Base-by-base conservation (phyloP, 2,888 invertebrate species). In the Suillia variegata region DNA sequence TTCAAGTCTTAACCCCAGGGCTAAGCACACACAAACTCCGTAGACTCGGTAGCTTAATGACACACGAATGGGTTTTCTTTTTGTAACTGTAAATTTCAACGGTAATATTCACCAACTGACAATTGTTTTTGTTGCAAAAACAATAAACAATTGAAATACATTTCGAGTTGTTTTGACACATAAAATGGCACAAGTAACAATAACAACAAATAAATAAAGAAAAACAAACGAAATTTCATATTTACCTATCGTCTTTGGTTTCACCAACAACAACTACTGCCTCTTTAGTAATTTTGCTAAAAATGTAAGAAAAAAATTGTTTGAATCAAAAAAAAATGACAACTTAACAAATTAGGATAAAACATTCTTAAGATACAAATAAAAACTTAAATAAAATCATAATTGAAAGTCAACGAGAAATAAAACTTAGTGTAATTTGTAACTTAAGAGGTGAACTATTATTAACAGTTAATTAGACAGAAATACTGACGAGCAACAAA, bases 251-350 rank as follows among this genome's bases (percentile, higher is more conserved):
- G 47, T 56, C 56, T 57, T 56, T 50, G 10, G 50, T 59, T 56
- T 59, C 62, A 54, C 45, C 54, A 33, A 48, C 50, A 18, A 31
- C 31, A 31, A 31, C 31, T 8, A 53, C 17, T 26, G 47, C 48
- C 48, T 62, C 62, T 59, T 56, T 59, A 34, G 52, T 5, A 50
- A 57, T 59, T 62, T 62, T 62, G 57, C 59, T 62, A 57, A 54
- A 62, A 62, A 47, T 24, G 54, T 47, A 58, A 38, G 52, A 55
- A 54, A 42, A 42, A 54, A 54, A 34, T 38, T 34, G 52, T 52
- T 34, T 8, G n/a, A n/a, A 10, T 5, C 26, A 26, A 26, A 26
- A 26, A 26, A 26, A 6, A 6, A 26, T n/a, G 26, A 10, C 26
- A 26, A 26, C 26, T 26, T 6, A 26, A 26, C n/a, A n/a, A n/a